Percentiles rank a stretch among this genome's conserved stretches.
Conservation (phyloP, 2,113 vertebrate species). For the Tympanuchus pallidicinctus region DNA sequence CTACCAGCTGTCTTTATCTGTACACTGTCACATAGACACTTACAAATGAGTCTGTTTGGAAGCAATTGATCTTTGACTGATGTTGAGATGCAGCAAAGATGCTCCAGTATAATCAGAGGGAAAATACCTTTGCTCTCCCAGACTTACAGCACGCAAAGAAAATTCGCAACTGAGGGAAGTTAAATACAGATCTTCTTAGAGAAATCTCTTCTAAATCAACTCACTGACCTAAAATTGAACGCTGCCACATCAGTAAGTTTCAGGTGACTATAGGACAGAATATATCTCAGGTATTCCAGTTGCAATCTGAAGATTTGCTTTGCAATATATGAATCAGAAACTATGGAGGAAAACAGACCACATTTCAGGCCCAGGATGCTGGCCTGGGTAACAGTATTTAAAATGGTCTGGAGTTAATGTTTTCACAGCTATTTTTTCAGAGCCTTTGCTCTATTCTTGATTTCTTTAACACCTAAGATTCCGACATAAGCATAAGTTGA, state of each 20-base stretch:
- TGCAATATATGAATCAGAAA: not conserved
- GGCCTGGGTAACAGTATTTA: not conserved
- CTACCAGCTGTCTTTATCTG: not conserved
- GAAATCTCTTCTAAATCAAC: not conserved
- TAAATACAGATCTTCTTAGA: not conserved
- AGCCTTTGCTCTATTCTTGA: not conserved
- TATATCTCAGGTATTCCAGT: not conserved
- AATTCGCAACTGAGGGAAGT: not conserved
- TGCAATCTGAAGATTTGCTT: not conserved
- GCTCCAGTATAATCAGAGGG: not conserved
- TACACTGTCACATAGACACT: not conserved
- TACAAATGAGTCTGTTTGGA: not conserved
- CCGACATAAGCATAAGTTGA: not conserved
- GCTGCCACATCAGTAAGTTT: not conserved
- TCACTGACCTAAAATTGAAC: not conserved
- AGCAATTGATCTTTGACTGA: not conserved
- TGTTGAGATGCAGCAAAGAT: not conserved
- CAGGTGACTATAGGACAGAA: not conserved
- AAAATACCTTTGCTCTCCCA: not conserved
- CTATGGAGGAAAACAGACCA: not conserved
- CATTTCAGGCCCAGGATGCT: not conserved
- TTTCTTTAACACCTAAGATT: not conserved
- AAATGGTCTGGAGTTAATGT: not conserved
- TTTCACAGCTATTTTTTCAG: not conserved
- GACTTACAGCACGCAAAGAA: not conserved